Percentiles rank a stretch among this genome's conserved stretches.
phyloP scores from a whole-genome alignment of 2,113 vertebrate genomes.

The Aphelocoma coerulescens region DNA sequence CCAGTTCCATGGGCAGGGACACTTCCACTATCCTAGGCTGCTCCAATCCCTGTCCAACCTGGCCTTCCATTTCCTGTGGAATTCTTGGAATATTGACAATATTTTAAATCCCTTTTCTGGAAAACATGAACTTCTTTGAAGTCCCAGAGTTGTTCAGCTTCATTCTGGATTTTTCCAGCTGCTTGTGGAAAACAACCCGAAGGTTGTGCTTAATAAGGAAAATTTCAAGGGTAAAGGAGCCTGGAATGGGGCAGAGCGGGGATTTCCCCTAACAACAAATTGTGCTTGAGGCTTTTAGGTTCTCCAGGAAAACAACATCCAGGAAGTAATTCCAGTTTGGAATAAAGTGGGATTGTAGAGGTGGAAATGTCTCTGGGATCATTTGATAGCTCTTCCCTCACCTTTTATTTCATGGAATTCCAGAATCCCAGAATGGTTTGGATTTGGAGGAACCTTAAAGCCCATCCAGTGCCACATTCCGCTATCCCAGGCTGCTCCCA shows the following conservation, averaged over 20 bases:
- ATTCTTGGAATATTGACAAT: not conserved
- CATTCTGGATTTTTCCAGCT: not conserved
- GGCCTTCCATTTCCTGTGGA: not conserved
- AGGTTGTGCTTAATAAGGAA: not conserved
- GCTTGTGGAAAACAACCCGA: not conserved
- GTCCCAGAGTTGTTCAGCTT: not conserved
- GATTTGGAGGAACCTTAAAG: not conserved
- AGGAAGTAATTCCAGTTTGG: not conserved
- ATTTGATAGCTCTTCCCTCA: not conserved
- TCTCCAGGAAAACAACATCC: not conserved
- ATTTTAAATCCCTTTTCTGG: not conserved
- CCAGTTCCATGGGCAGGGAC: not conserved
- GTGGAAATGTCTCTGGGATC: not conserved
- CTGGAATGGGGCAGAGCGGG: not conserved
- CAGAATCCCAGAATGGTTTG: not conserved
- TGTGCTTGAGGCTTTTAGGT: not conserved
- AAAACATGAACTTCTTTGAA: not conserved
- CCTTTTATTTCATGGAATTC: not conserved
- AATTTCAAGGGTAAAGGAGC: not conserved
- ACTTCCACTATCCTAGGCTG: not conserved
- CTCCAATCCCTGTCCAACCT: not conserved
- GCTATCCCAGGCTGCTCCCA: not conserved
- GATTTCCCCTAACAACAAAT: not conserved
- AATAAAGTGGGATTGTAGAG: not conserved
- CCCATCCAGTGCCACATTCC: not conserved